Evolutionary conservation across 2,888 invertebrate species (phyloP).

Genomic region (Tenthredo distinguenda): DNA sequence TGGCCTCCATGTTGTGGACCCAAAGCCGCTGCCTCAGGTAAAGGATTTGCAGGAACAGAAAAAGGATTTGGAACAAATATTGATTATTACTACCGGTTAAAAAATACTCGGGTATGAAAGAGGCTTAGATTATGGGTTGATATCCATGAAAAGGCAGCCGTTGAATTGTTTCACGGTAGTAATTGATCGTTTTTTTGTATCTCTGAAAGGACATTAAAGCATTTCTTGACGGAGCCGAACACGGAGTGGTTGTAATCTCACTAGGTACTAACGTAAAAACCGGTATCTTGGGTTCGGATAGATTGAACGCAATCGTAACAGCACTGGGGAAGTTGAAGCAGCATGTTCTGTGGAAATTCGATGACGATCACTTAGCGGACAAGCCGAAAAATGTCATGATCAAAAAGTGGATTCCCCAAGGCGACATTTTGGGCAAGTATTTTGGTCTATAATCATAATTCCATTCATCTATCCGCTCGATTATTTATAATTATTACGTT

Average conservation of each 20-base stretch:
- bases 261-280: slow-evolving; percentile 18
- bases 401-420: slow-evolving; percentile 32
- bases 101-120: background rate
- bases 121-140: background rate
- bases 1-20: background rate
- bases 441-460: background rate
- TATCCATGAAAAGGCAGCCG: background rate
- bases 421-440: slow-evolving; percentile 43
- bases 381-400: slow-evolving; percentile 23
- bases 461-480: background rate
- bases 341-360: slow-evolving; percentile 60
- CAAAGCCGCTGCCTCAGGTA: slow-evolving; percentile 23
- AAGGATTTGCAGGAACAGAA: background rate
- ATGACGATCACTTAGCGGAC: slow-evolving; percentile 45
- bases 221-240: slow-evolving; percentile 32
- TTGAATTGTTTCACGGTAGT: background rate
- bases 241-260: slow-evolving; percentile 27
- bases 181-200: background rate
- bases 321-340: slow-evolving; percentile 53
- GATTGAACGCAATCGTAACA: background rate
- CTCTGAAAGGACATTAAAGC: background rate
- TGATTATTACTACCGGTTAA: background rate
- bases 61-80: background rate
- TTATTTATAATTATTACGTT: background rate
- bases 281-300: background rate